Evolutionary conservation across 2,888 invertebrate genomes (phyloP).

Genomic region (Cacoxenus indagator): DNA sequence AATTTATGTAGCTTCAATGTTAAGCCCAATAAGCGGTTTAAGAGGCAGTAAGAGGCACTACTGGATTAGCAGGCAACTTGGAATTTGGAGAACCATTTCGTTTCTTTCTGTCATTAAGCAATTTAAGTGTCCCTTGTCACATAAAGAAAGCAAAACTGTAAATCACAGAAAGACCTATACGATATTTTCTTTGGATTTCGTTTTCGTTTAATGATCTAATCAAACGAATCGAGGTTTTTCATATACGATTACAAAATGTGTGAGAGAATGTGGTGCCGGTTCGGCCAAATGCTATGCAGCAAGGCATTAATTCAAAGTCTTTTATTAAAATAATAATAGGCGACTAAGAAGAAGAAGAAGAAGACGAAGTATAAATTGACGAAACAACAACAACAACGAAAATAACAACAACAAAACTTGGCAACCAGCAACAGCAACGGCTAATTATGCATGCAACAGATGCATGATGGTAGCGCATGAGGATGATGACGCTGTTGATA

Average conservation of each 20-base stretch:
- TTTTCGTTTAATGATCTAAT: neutral
- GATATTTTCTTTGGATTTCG: neutral
- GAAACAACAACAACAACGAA: too few relatives aligned
- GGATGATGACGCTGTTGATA: neutral
- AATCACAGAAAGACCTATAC: neutral
- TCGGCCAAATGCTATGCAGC: neutral
- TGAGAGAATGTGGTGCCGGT: neutral
- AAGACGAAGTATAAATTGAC: too few relatives aligned
- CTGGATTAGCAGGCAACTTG: too few relatives aligned
- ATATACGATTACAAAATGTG: neutral
- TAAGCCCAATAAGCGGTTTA: neutral
- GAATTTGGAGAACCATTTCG: too few relatives aligned
- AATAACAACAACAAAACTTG: neutral
- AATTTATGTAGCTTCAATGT: neutral
- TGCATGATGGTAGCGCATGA: constrained; percentile 30
- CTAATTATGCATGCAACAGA: constrained; percentile 62
- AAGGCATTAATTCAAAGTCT: neutral
- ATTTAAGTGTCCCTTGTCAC: neutral
- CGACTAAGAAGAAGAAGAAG: constrained; percentile 15
- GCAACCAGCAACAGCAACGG: constrained; percentile 30
- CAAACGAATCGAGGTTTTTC: neutral
- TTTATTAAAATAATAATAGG: neutral
- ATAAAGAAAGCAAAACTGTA: neutral
- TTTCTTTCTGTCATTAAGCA: neutral
- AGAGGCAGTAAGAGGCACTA: neutral